These are phyloP conservation scores for Agapornis roseicollis DNA, from an alignment of 2,113 vertebrate genomes.

Conservation along the genomic window DNA sequence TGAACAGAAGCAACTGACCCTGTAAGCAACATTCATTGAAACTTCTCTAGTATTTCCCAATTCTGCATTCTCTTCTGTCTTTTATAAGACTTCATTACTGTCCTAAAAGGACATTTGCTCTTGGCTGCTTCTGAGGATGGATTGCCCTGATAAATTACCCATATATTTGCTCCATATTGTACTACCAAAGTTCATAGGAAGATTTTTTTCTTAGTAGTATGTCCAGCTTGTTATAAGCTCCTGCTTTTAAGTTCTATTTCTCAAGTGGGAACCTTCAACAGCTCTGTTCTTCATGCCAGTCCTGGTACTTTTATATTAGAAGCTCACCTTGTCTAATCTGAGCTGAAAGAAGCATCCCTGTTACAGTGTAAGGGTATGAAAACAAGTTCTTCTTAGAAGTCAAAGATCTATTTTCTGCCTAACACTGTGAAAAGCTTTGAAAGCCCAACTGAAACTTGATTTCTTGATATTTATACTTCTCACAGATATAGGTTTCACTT, in stretches of 20 bases:
- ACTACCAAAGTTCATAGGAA: neutral
- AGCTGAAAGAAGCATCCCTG: neutral
- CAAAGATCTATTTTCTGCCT: neutral
- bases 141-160: neutral
- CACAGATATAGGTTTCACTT: neutral
- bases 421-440: neutral
- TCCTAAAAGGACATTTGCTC: neutral
- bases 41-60: neutral
- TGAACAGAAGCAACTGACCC: neutral
- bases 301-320: neutral
- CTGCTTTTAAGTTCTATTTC: neutral
- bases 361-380: neutral
- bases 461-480: neutral
- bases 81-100: neutral
- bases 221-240: neutral
- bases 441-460: neutral
- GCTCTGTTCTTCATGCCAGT: fast-evolving
- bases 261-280: neutral
- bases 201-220: neutral
- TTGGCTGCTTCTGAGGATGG: neutral
- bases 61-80: neutral
- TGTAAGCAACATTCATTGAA: neutral
- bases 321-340: neutral
- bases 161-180: neutral
- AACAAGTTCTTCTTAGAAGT: neutral